Percentiles rank a stretch among this genome's conserved stretches.
Evolutionary conservation across 2,888 invertebrate species (phyloP).

Genomic region (Myopa testacea): DNA sequence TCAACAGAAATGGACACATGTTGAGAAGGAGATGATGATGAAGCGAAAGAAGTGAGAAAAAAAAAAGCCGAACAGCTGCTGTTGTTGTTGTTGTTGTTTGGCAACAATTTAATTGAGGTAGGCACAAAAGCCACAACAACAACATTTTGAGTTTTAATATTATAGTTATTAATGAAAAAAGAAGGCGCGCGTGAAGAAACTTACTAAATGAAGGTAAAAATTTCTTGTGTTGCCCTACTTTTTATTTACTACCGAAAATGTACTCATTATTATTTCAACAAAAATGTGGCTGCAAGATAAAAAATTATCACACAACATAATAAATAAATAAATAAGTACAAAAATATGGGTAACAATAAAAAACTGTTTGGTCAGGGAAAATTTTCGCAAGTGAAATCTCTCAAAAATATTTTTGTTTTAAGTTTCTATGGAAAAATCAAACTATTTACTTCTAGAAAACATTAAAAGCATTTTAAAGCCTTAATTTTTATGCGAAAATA

Average conservation of each 20-base stretch:
- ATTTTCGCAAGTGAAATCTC: background rate
- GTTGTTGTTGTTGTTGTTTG: background rate
- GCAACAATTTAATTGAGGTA: conserved; percentile 30
- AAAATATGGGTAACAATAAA: conserved; percentile 20
- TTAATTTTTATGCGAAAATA: too few relatives aligned
- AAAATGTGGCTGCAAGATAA: background rate
- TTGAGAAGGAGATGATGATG: background rate
- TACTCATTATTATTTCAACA: background rate
- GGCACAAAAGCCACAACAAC: conserved; percentile 18
- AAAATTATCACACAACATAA: background rate
- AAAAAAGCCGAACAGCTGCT: conserved; percentile 35
- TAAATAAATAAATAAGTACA: background rate
- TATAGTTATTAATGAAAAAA: background rate
- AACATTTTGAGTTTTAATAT: background rate
- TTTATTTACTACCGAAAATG: conserved; percentile 16
- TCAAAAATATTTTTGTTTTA: too few relatives aligned
- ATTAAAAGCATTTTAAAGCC: too few relatives aligned
- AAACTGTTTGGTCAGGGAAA: conserved; percentile 38
- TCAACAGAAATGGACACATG: background rate
- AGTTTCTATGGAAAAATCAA: too few relatives aligned
- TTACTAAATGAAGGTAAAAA: conserved; percentile 28
- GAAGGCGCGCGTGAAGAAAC: conserved; percentile 19
- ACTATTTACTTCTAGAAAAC: too few relatives aligned
- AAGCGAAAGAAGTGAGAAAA: conserved; percentile 38
- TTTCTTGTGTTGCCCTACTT: conserved; percentile 27